Evolutionary conservation across 1,140 invertebrate species (phyloP), one percentile per base, ranked within the genome.

Genomic region (Thalassaphorura encarpata): DNA sequence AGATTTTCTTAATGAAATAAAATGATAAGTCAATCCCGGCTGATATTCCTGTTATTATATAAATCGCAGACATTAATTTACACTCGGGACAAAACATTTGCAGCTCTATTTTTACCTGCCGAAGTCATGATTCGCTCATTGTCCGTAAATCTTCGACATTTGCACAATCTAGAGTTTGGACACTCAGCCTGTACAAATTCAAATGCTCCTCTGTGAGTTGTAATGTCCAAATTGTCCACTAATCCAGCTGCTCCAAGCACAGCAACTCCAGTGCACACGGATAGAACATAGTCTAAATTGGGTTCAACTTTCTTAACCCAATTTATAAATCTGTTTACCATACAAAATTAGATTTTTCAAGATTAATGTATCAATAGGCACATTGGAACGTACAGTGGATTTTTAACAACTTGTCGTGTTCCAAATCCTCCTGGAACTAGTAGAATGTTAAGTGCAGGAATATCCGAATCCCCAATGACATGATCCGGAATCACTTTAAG

Each of bases 21-120:
- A 41, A 53, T 3, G 51, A 53, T 19, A 53, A 41, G 24, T 53
- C 51, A 53, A 53, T 53, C 16, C 51, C 51, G 26, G 51, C 51
- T 15, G 51, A 53, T 11, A 53, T 53, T 19, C 51, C 51, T 53
- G 8, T 13, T 19, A n/a, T n/a, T n/a, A n/a, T n/a, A n/a, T n/a
- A n/a, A n/a, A n/a, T n/a, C 4, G 18, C 40, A 51, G 16, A 43
- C 8, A 36, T 36, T 8, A 36, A 36, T n/a, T 11, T 8, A 11
- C n/a, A 36, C 33, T n/a, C 8, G 8, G 8, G 8, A 11, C 33
- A 36, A 36, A 8, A 36, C 33, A 8, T 36, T 11, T 11, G 8
- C n/a, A n/a, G 33, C 33, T 11, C 41, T 41, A 26, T 29, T 31
- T 3, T 36, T 13, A 53, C 51, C 51, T 21, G 33, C 51, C 6